These are phyloP conservation scores for Ondatra zibethicus DNA, from an alignment of 2,113 vertebrate species.

Conservation along the genomic window DNA sequence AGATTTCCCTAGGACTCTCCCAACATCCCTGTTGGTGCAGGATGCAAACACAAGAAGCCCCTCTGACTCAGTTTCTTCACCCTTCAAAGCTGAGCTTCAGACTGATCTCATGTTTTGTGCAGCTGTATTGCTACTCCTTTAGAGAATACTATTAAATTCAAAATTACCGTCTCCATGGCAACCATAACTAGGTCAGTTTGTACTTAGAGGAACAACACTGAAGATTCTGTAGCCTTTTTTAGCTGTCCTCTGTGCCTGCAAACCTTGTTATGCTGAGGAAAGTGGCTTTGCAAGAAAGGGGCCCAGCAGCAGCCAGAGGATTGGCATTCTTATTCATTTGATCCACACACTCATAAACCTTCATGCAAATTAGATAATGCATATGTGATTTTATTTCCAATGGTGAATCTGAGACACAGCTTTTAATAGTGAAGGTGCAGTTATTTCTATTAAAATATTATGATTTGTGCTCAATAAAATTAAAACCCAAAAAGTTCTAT, in stretches of 20 bases:
- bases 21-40: not conserved
- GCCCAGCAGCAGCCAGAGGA: not conserved
- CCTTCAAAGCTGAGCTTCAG: conserved; percentile 41
- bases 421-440: conserved; percentile 28
- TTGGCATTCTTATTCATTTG: not conserved
- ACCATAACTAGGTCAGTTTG: conserved; percentile 80
- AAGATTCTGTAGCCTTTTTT: conserved; percentile 45
- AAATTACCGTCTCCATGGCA: conserved; percentile 79
- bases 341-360: not conserved
- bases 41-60: not conserved
- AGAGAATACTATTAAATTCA: conserved; percentile 69
- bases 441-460: conserved; percentile 31
- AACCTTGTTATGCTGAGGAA: conserved; percentile 45
- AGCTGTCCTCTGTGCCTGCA: conserved; percentile 16
- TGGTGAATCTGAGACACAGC: not conserved
- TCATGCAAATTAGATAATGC: not conserved
- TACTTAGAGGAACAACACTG: conserved; percentile 62
- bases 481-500: not conserved
- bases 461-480: conserved; percentile 27
- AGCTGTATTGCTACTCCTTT: conserved; percentile 37
- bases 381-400: not conserved
- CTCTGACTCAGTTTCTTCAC: conserved; percentile 61
- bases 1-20: not conserved
- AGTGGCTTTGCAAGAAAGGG: not conserved
- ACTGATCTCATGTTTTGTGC: conserved; percentile 32